Percentiles rank a stretch among this genome's conserved stretches.
These are phyloP conservation scores for Trissolcus brochymenae DNA, from an alignment of 2,888 invertebrate genomes.

Conservation along the genomic window DNA sequence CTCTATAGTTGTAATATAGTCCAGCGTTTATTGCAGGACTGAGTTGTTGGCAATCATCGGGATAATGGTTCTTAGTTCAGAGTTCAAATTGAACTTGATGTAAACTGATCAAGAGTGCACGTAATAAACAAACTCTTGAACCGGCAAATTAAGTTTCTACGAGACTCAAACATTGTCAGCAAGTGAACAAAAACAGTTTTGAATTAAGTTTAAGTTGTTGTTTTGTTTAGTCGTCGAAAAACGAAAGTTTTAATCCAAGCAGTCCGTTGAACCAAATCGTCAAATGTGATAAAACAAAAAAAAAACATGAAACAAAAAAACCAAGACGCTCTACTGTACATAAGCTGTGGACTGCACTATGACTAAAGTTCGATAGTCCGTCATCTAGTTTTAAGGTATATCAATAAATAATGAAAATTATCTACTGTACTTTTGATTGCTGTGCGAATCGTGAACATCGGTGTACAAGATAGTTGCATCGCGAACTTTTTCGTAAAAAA, in stretches of 20 bases:
- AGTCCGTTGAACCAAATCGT: slow-evolving; percentile 1
- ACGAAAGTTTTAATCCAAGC: not conserved
- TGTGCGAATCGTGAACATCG: slow-evolving; percentile 60
- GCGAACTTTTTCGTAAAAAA: slow-evolving; percentile 43
- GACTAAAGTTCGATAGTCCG: slow-evolving; percentile 61
- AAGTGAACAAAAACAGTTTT: slow-evolving; percentile 3
- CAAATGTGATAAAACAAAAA: slow-evolving; percentile 22
- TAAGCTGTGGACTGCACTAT: slow-evolving; percentile 65
- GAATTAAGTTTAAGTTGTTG: not conserved
- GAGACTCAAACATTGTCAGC: not conserved
- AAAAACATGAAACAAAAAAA: slow-evolving; percentile 41
- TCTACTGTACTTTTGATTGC: slow-evolving; percentile 70
- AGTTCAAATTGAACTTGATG: slow-evolving; percentile 5
- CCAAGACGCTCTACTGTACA: slow-evolving; percentile 63
- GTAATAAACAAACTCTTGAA: not conserved
- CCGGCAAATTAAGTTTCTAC: not conserved
- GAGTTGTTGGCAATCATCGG: slow-evolving; percentile 44
- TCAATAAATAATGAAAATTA: slow-evolving; percentile 59
- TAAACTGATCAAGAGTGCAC: not conserved
- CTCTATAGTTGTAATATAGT: slow-evolving; percentile 60
- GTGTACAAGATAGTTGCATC: slow-evolving; percentile 59
- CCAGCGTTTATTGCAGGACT: slow-evolving; percentile 63
- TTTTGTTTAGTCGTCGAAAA: not conserved
- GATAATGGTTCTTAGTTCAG: no score
- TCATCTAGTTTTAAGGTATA: slow-evolving; percentile 64